A percentile compares a stretch with the other conserved stretches of the same genome.
phyloP scores from a whole-genome alignment of 2,113 vertebrate species.

The Amphilophus citrinellus region DNA sequence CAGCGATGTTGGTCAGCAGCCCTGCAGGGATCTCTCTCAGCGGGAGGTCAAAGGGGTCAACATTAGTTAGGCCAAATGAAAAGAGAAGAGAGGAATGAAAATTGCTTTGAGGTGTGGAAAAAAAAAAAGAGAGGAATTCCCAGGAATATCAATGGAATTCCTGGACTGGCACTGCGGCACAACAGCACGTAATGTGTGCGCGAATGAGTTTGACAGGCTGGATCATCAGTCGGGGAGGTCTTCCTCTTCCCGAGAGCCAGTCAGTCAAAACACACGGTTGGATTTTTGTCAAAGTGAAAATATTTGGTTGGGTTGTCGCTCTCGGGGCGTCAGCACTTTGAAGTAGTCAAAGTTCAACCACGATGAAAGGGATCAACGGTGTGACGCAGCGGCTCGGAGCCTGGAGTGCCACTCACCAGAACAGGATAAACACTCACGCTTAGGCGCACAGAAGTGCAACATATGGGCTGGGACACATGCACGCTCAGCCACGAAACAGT shows the following conservation, averaged over 20 bases:
- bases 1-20: slow-evolving; percentile 1
- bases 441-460: neutral
- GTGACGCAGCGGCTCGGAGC: neutral
- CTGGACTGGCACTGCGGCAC: slow-evolving; percentile 23
- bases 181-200: slow-evolving; percentile 11
- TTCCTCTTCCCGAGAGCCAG: slow-evolving; percentile 37
- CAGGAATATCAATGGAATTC: slow-evolving; percentile 54
- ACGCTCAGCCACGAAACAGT: neutral
- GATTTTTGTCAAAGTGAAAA: slow-evolving; percentile 39
- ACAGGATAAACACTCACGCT: neutral
- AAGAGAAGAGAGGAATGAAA: slow-evolving; percentile 33
- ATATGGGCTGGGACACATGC: neutral
- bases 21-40: slow-evolving; percentile 34
- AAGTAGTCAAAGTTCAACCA: slow-evolving; percentile 45
- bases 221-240: slow-evolving; percentile 20
- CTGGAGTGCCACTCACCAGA: neutral
- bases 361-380: slow-evolving; percentile 51
- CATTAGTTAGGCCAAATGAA: slow-evolving; percentile 47
- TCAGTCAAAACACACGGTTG: slow-evolving; percentile 39
- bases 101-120: neutral
- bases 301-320: slow-evolving; percentile 58
- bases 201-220: neutral
- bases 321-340: slow-evolving; percentile 37
- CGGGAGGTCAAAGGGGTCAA: slow-evolving; percentile 43
- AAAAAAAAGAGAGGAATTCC: slow-evolving; percentile 20